phyloP scores from a whole-genome alignment of 2,888 invertebrate genomes.

The Lasioglossum figueresi region DNA sequence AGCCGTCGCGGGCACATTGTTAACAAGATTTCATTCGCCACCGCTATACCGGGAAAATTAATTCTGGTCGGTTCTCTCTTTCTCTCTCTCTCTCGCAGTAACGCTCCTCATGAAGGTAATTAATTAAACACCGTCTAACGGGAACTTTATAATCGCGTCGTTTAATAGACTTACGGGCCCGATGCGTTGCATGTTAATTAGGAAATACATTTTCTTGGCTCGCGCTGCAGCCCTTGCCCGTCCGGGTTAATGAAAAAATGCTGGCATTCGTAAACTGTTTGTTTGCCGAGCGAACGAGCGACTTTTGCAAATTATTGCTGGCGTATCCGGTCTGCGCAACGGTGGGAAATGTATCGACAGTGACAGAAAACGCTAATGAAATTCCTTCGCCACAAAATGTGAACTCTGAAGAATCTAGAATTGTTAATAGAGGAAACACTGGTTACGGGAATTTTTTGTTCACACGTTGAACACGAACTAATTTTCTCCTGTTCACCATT shows the following conservation, averaged over 20 bases:
- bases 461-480: no score
- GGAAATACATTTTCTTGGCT: slow-evolving; percentile 46
- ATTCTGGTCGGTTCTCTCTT: slow-evolving; percentile 49
- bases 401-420: background rate
- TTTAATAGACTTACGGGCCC: slow-evolving; percentile 62
- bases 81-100: slow-evolving; percentile 7
- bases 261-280: background rate
- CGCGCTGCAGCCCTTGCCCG: background rate
- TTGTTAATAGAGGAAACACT: background rate
- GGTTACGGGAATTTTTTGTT: background rate
- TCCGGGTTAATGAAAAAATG: slow-evolving; percentile 19
- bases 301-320: background rate
- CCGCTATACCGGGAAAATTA: slow-evolving; percentile 57
- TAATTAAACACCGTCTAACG: slow-evolving; percentile 64
- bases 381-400: background rate
- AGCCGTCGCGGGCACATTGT: slow-evolving; percentile 35
- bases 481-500: no score
- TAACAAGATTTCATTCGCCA: slow-evolving; percentile 63
- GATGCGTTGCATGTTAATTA: slow-evolving; percentile 62
- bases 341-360: background rate
- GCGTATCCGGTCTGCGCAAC: background rate
- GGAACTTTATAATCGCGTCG: slow-evolving; percentile 68
- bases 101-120: slow-evolving; percentile 57
- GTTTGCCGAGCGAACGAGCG: background rate
- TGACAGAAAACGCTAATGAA: slow-evolving; percentile 5